phyloP scores from a whole-genome alignment of 1,140 invertebrate genomes.

The Pseudomyrmex flavicornis region DNA sequence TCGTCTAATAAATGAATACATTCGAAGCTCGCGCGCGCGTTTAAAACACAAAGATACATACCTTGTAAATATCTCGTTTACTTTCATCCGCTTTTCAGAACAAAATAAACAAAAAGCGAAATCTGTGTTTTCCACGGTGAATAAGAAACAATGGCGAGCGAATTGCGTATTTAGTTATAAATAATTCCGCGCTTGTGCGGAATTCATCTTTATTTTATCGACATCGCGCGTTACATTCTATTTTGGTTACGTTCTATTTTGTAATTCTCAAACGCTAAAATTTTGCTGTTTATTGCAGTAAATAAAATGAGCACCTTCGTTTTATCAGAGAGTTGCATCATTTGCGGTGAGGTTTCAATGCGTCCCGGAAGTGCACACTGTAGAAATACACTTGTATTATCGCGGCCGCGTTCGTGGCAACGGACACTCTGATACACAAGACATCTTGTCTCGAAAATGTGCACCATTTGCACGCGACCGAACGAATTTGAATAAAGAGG shows the following conservation, averaged over 20 bases:
- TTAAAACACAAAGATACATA: neutral
- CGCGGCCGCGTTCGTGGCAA: neutral
- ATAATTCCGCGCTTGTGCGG: no score
- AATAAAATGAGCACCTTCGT: neutral
- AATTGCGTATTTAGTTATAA: no score
- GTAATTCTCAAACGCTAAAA: neutral
- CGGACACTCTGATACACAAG: neutral
- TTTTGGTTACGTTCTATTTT: no score
- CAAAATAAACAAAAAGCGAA: no score
- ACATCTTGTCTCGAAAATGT: constrained; percentile 11
- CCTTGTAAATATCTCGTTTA: no score
- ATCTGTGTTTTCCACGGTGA: no score
- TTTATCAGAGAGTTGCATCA: constrained; percentile 11
- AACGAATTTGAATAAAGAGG: constrained; percentile 33
- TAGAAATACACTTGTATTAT: constrained; percentile 48
- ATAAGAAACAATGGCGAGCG: no score
- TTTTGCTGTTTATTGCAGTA: constrained; percentile 6
- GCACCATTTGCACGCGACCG: constrained; percentile 14
- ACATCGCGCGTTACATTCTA: no score
- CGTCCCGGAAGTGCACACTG: neutral
- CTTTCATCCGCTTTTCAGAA: no score
- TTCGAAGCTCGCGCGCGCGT: neutral
- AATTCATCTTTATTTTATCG: no score
- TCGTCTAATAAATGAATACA: neutral
- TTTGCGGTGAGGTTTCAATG: constrained; percentile 17